Conservation (phyloP, 2,113 vertebrate species). For the Polypterus senegalus region DNA sequence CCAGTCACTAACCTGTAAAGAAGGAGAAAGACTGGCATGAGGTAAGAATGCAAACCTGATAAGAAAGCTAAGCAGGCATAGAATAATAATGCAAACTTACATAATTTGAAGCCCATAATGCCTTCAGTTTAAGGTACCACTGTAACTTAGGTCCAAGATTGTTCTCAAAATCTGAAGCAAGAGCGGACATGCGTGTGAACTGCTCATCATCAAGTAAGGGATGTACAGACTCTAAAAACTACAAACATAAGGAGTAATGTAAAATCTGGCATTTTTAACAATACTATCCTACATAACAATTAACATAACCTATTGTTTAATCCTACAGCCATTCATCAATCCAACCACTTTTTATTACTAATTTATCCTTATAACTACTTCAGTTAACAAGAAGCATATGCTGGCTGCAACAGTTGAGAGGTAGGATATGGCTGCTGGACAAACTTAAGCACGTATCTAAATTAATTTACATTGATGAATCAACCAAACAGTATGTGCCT, state of each 20-base stretch:
- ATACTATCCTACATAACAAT: too few relatives aligned
- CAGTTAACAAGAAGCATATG: too few relatives aligned
- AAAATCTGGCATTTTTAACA: too few relatives aligned
- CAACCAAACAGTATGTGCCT: too few relatives aligned
- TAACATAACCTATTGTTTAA: too few relatives aligned
- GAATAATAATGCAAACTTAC: constrained; percentile 46
- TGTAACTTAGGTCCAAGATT: constrained; percentile 61
- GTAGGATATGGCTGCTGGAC: too few relatives aligned
- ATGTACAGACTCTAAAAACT: constrained; percentile 74
- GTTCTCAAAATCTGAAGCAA: constrained; percentile 63
- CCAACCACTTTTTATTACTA: too few relatives aligned
- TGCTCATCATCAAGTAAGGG: constrained; percentile 51
- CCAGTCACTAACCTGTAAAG: constrained; percentile 74
- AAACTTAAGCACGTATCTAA: too few relatives aligned
- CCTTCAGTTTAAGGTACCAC: constrained; percentile 75
- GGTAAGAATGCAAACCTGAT: not conserved
- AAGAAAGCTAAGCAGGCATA: not conserved
- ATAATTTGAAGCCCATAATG: constrained; percentile 76
- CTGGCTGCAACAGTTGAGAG: too few relatives aligned
- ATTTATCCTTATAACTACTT: too few relatives aligned
- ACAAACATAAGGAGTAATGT: not conserved
- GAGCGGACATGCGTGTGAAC: constrained; percentile 41
- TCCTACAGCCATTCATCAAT: too few relatives aligned
- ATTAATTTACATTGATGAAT: too few relatives aligned
- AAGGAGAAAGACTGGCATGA: constrained; percentile 1